Conservation (phyloP, 2,888 invertebrate species). For the Mechanitis mazaeus region DNA sequence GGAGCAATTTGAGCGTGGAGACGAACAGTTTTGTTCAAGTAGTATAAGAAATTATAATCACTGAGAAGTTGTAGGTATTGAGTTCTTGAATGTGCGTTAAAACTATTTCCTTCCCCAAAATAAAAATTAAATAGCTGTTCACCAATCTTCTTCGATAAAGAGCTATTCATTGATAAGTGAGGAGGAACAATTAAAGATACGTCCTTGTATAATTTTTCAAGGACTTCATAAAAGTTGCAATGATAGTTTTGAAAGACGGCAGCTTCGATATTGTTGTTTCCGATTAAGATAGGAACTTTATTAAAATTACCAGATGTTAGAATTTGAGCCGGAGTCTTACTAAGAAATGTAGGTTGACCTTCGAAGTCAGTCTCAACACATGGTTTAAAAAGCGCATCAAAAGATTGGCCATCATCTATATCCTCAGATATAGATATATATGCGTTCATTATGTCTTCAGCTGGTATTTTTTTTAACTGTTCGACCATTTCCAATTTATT, state of each 20-base stretch:
- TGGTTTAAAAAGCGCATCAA: slow-evolving; percentile 58
- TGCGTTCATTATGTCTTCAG: slow-evolving; percentile 47
- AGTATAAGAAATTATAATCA: slow-evolving; percentile 63
- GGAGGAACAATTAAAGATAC: slow-evolving; percentile 51
- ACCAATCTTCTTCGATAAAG: slow-evolving; percentile 47
- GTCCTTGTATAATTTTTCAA: slow-evolving; percentile 54
- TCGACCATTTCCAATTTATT: slow-evolving; percentile 54
- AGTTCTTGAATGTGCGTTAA: slow-evolving; percentile 50
- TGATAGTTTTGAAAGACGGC: slow-evolving; percentile 45
- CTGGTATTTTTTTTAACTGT: slow-evolving; percentile 45
- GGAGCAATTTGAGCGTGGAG: slow-evolving; percentile 52
- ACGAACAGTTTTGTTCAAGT: slow-evolving; percentile 58
- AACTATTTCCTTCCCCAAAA: slow-evolving; percentile 47
- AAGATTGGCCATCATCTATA: slow-evolving; percentile 35
- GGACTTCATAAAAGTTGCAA: slow-evolving; percentile 49
- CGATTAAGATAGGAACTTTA: slow-evolving; percentile 66
- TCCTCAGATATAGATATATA: slow-evolving; percentile 28
- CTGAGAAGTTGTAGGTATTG: slow-evolving; percentile 62
- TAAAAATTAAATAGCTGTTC: slow-evolving; percentile 59
- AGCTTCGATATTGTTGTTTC: slow-evolving; percentile 60
- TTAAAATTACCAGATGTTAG: slow-evolving; percentile 61
- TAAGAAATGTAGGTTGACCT: slow-evolving; percentile 60
- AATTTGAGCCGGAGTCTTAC: slow-evolving; percentile 53
- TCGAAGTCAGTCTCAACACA: slow-evolving; percentile 65
- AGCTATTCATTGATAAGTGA: slow-evolving; percentile 40